phyloP scores from a whole-genome alignment of 2,797 vertebrate genomes.

The Steatocranus sp. region DNA sequence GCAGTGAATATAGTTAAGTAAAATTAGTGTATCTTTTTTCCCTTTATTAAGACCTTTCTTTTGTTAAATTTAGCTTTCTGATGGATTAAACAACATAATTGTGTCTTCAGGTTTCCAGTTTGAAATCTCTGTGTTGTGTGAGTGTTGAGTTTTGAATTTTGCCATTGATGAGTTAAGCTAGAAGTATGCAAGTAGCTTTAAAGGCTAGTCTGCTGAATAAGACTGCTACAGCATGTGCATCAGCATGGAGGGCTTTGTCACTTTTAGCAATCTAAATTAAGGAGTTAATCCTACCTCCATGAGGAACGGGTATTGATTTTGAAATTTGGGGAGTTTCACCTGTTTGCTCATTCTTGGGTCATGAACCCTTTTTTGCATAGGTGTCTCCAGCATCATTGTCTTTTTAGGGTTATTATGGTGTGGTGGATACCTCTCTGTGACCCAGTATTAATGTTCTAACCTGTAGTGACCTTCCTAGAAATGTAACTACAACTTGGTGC shows the following conservation, averaged over 20 bases:
- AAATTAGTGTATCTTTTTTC: background rate
- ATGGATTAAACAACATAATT: background rate
- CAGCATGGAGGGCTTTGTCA: background rate
- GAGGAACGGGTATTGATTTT: background rate
- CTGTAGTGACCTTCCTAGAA: background rate
- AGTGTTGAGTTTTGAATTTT: background rate
- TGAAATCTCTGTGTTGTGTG: background rate
- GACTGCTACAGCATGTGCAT: background rate
- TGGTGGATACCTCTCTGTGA: background rate
- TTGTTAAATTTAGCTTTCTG: background rate
- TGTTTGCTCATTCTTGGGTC: background rate
- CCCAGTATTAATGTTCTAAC: background rate
- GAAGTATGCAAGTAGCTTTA: background rate
- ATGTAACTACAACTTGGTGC: background rate
- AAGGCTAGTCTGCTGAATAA: background rate
- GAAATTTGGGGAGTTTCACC: background rate
- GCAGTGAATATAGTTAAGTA: background rate
- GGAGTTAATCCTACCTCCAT: background rate
- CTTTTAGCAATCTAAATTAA: background rate
- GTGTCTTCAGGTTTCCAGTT: background rate
- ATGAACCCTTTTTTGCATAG: rapidly evolving
- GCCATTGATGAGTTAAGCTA: background rate
- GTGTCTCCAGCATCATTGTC: background rate
- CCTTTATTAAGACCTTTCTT: background rate
- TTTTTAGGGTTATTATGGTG: background rate